Evolutionary conservation across 1,140 invertebrate genomes (phyloP).

Genomic region (Rhyacophila brunnea): DNA sequence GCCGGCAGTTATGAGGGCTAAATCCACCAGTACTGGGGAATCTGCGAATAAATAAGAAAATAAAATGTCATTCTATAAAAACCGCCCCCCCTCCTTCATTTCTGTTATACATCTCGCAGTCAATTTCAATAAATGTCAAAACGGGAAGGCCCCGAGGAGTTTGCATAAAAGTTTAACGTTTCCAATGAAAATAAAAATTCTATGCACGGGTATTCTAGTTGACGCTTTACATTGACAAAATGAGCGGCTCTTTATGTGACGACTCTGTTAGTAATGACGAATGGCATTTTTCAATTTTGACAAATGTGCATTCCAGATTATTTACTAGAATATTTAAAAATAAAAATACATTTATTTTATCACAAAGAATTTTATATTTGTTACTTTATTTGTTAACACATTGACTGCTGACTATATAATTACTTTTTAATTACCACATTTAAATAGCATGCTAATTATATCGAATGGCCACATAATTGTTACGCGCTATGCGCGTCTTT

Average conservation of each 20-base stretch:
- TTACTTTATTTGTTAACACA: too few relatives aligned
- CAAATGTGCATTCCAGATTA: too few relatives aligned
- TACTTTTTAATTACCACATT: too few relatives aligned
- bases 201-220: not conserved
- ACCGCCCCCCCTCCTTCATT: not conserved
- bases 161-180: constrained; percentile 23
- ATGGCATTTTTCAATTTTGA: not conserved
- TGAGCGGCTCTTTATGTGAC: not conserved
- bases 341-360: too few relatives aligned
- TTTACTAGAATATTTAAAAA: too few relatives aligned
- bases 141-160: constrained; percentile 1
- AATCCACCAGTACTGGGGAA: not conserved
- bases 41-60: constrained; percentile 8
- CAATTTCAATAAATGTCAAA: constrained; percentile 28
- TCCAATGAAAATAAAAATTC: constrained; percentile 24
- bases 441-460: too few relatives aligned
- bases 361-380: too few relatives aligned
- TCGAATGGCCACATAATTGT: too few relatives aligned
- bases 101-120: constrained; percentile 1
- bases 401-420: too few relatives aligned
- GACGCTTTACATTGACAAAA: not conserved
- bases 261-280: not conserved
- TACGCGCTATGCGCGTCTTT: too few relatives aligned
- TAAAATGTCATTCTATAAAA: constrained; percentile 15
- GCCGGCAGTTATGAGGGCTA: constrained; percentile 3